Percentiles rank a stretch among this genome's conserved stretches.
These are phyloP conservation scores for Azemiops feae DNA, from an alignment of 2,113 vertebrate species.

Conservation along the genomic window DNA sequence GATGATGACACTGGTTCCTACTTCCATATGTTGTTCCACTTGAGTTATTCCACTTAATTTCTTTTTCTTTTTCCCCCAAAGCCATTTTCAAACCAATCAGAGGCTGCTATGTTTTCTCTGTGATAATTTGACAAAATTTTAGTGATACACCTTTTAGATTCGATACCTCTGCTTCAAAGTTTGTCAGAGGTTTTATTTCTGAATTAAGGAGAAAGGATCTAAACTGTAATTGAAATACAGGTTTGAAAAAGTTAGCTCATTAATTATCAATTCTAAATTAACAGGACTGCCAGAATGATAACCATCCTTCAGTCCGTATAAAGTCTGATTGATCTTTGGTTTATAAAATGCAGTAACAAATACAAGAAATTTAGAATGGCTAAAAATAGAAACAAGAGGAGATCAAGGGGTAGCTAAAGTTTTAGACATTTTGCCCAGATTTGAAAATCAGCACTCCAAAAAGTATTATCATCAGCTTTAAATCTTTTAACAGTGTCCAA, in stretches of 20 bases:
- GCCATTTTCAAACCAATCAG: background rate
- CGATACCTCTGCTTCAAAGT: background rate
- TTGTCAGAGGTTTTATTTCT: background rate
- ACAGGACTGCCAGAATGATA: background rate
- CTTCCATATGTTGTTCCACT: background rate
- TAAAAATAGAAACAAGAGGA: background rate
- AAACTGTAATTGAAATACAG: background rate
- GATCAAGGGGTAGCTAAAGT: background rate
- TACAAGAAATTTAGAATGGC: background rate
- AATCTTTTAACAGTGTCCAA: background rate
- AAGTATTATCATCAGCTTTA: background rate
- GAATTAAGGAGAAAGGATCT: background rate
- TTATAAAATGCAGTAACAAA: background rate
- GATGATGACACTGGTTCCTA: background rate
- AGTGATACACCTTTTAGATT: background rate
- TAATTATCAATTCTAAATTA: background rate
- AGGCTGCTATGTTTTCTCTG: background rate
- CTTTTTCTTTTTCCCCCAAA: background rate
- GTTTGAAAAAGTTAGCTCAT: background rate
- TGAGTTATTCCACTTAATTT: background rate
- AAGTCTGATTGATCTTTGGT: background rate
- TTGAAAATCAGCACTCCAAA: background rate
- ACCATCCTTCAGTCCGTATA: background rate
- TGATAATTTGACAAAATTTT: background rate
- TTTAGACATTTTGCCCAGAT: background rate